Conservation (phyloP, 2,113 vertebrate genomes). For the Etia nguti region DNA sequence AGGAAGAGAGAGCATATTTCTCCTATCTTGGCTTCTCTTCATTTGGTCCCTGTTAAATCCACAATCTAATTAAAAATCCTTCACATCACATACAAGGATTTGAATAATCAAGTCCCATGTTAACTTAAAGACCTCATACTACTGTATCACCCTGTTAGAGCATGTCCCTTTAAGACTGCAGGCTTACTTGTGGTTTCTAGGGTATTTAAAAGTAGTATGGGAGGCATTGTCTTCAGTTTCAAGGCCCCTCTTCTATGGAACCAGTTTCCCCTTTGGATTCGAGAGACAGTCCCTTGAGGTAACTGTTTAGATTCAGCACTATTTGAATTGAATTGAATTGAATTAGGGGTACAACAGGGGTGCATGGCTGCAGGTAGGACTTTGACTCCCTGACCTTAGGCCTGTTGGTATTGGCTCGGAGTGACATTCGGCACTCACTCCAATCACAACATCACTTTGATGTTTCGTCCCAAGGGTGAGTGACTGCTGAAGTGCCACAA, state of each 20-base stretch:
- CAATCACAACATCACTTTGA: background rate
- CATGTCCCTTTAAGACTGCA: background rate
- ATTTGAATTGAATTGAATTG: background rate
- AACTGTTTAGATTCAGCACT: background rate
- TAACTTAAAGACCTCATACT: background rate
- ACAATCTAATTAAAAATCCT: background rate
- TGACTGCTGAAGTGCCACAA: background rate
- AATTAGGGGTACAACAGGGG: background rate
- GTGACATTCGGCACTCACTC: background rate
- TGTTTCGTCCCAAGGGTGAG: background rate
- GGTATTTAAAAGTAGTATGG: background rate
- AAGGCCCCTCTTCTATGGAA: background rate
- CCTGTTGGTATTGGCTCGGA: background rate
- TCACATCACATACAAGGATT: background rate
- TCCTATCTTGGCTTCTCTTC: background rate
- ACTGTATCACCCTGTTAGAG: background rate
- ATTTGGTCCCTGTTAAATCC: background rate
- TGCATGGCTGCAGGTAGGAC: background rate
- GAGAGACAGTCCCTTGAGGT: background rate
- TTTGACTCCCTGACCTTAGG: background rate
- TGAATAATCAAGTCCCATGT: background rate
- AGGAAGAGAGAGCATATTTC: background rate
- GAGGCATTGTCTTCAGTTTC: background rate
- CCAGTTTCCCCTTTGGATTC: background rate
- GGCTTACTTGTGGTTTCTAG: background rate